Conservation (phyloP, 2,113 vertebrate species). For the Siniperca chuatsi region DNA sequence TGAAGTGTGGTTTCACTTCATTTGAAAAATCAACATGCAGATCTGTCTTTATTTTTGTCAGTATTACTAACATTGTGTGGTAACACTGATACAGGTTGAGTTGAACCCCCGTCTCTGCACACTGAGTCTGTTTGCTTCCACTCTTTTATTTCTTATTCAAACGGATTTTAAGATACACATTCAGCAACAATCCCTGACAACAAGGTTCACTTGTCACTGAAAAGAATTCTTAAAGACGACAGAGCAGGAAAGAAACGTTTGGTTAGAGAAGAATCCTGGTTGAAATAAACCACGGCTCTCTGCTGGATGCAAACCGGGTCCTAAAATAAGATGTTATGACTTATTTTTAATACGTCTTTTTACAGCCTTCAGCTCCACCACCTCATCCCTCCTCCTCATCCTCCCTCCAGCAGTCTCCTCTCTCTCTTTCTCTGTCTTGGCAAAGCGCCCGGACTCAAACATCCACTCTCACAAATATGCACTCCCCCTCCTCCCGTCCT, state of each 20-base stretch:
- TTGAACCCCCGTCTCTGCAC: too few relatives aligned
- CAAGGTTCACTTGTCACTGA: background rate
- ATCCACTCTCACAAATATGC: conserved; percentile 59
- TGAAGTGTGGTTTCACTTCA: background rate
- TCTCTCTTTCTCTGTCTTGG: conserved; percentile 50
- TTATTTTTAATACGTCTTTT: background rate
- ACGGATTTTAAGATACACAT: background rate
- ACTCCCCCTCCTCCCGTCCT: background rate
- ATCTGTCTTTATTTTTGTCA: too few relatives aligned
- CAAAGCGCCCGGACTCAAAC: conserved; percentile 63
- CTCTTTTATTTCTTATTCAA: background rate
- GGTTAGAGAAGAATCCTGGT: background rate
- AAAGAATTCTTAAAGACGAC: background rate
- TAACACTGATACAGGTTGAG: background rate
- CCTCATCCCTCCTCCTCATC: conserved; percentile 12
- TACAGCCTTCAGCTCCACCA: background rate
- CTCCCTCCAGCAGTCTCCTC: conserved; percentile 23
- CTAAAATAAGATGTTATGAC: conserved; percentile 6
- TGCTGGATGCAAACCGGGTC: too few relatives aligned
- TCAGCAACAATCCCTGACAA: background rate
- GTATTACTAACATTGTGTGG: background rate
- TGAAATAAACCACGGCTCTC: too few relatives aligned
- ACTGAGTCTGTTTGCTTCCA: background rate
- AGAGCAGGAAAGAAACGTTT: background rate
- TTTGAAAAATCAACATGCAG: background rate